Evolutionary conservation across 2,113 vertebrate genomes (phyloP).

Genomic region (Apistogramma diplotaenia): DNA sequence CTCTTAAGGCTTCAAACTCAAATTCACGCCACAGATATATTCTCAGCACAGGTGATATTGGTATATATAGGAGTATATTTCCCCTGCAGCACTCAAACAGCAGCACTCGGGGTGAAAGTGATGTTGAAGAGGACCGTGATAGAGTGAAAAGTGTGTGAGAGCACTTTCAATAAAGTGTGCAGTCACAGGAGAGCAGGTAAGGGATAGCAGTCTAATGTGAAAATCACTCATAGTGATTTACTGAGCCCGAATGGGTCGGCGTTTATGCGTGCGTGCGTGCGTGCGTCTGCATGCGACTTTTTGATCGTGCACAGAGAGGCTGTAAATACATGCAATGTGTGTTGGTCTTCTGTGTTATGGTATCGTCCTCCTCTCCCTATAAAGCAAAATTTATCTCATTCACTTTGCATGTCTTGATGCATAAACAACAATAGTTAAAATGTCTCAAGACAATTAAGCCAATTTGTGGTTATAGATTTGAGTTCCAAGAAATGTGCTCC

Average conservation of each 20-base stretch:
- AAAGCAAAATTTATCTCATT: conserved; percentile 1
- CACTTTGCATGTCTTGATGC: conserved; percentile 5
- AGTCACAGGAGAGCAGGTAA: conserved; percentile 29
- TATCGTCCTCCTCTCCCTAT: not conserved
- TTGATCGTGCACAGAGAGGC: not conserved
- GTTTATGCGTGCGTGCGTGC: not conserved
- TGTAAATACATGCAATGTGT: not conserved
- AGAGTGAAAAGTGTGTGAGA: conserved; percentile 41
- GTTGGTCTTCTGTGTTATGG: not conserved
- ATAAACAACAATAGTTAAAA: conserved; percentile 42
- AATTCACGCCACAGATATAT: not conserved
- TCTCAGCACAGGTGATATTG: not conserved
- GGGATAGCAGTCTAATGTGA: conserved; percentile 37
- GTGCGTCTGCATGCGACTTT: not conserved
- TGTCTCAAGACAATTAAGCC: conserved; percentile 31
- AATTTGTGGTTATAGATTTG: conserved; percentile 41
- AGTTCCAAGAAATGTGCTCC: conserved; percentile 21
- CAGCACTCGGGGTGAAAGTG: not conserved
- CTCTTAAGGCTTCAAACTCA: conserved; percentile 37
- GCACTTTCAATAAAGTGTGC: conserved; percentile 52
- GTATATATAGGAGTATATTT: not conserved
- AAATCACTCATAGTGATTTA: conserved; percentile 52
- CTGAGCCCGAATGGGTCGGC: not conserved
- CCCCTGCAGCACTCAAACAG: not conserved
- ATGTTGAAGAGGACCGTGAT: conserved; percentile 36